Evolutionary conservation across 2,113 vertebrate species (phyloP).

Genomic region (Ranitomeya imitator): DNA sequence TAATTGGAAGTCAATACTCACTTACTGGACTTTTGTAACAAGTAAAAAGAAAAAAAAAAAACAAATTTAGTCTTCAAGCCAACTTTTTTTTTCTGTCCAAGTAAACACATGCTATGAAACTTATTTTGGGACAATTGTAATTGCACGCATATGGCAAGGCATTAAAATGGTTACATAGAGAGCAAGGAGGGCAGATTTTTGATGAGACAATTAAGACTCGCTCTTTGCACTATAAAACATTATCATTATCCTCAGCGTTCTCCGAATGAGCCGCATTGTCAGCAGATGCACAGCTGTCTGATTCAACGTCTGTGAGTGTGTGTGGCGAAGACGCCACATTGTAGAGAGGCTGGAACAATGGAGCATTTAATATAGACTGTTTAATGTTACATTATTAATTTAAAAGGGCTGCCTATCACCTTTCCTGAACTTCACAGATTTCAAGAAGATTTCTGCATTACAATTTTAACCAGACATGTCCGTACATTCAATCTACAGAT

Average conservation of each 20-base stretch:
- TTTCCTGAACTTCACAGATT: no score
- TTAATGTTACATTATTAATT: neutral
- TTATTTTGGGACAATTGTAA: neutral
- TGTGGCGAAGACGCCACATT: constrained; percentile 2
- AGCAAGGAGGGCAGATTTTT: neutral
- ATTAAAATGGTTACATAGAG: no score
- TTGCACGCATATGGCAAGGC: neutral
- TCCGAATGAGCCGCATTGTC: neutral
- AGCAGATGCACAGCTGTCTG: neutral
- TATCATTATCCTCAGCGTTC: neutral
- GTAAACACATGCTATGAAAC: neutral
- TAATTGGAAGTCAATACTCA: no score
- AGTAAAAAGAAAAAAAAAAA: no score
- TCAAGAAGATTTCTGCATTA: no score
- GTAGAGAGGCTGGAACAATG: neutral
- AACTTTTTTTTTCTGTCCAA: neutral
- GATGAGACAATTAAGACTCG: neutral
- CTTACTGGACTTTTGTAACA: no score
- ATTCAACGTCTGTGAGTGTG: neutral
- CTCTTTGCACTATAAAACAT: constrained; percentile 7
- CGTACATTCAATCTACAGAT: no score
- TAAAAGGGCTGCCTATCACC: no score
- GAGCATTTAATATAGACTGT: neutral
- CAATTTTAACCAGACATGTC: no score
- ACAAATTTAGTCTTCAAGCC: neutral